Evolutionary conservation across 2,797 vertebrate species (phyloP).

Genomic region (Tympanoctomys barrerae): DNA sequence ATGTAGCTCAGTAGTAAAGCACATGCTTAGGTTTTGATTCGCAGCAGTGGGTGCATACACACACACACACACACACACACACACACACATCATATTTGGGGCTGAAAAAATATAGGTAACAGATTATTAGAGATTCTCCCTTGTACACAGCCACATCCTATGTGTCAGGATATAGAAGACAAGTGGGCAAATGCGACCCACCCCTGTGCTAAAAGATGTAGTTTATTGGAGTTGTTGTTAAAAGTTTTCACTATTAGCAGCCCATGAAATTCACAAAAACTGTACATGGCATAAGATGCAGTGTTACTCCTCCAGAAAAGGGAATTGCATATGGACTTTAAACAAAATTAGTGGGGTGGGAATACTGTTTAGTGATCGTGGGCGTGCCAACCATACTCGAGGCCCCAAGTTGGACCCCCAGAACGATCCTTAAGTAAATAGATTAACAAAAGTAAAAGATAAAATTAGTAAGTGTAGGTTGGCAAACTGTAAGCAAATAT

Average conservation of each 20-base stretch:
- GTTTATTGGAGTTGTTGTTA: neutral
- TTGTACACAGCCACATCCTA: neutral
- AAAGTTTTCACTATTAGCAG: slow-evolving; percentile 1
- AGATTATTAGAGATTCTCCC: neutral
- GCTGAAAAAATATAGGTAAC: neutral
- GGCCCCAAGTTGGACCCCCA: neutral
- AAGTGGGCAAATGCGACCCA: neutral
- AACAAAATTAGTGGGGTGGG: neutral
- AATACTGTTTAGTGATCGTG: neutral
- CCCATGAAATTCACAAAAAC: neutral
- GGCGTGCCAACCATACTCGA: no score
- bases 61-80: neutral
- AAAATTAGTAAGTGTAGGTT: neutral
- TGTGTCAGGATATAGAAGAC: neutral
- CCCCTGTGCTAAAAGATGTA: neutral
- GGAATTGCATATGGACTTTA: neutral
- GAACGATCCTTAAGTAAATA: neutral
- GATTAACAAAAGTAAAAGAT: neutral
- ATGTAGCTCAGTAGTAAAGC: neutral
- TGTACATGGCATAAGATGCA: neutral
- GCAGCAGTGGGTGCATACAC: neutral
- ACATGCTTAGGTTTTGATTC: neutral
- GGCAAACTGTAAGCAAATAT: neutral
- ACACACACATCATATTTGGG: neutral
- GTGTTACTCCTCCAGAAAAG: neutral